These are phyloP conservation scores for Pseudomyrmex gracilis DNA, from an alignment of 1,140 invertebrate species.

Conservation along the genomic window DNA sequence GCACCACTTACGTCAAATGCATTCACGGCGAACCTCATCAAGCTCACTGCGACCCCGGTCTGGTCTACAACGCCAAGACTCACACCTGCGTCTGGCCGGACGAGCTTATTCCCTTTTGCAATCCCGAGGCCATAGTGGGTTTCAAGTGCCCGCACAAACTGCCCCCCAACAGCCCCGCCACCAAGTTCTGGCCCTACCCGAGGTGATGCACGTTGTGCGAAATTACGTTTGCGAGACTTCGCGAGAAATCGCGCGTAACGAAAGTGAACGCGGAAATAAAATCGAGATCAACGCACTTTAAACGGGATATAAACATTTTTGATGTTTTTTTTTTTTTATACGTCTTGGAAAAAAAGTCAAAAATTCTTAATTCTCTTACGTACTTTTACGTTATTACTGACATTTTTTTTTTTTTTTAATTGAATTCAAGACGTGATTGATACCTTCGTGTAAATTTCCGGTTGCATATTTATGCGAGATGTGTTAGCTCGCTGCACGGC, in stretches of 20 bases:
- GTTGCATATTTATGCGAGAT: neutral
- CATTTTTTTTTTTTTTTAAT: too few species aligned
- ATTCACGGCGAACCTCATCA: constrained; percentile 92
- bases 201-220: constrained; percentile 76
- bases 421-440: neutral
- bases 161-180: constrained; percentile 91
- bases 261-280: constrained; percentile 13
- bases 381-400: too few species aligned
- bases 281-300: neutral
- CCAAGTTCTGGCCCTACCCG: constrained; percentile 96
- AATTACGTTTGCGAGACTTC: neutral
- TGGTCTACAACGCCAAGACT: constrained; percentile 94
- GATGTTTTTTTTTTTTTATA: neutral
- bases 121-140: constrained; percentile 93
- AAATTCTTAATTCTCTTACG: neutral
- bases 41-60: constrained; percentile 93
- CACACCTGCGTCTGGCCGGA: constrained; percentile 98
- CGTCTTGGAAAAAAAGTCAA: neutral
- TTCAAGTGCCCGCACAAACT: constrained; percentile 94
- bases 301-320: neutral
- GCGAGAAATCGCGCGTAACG: constrained; percentile 25
- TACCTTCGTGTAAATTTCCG: neutral
- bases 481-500: neutral
- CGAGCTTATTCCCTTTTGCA: constrained; percentile 93
- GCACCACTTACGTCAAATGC: constrained; percentile 95